Evolutionary conservation across 1,140 invertebrate genomes (phyloP).

Genomic region (Plutomurus gul): DNA sequence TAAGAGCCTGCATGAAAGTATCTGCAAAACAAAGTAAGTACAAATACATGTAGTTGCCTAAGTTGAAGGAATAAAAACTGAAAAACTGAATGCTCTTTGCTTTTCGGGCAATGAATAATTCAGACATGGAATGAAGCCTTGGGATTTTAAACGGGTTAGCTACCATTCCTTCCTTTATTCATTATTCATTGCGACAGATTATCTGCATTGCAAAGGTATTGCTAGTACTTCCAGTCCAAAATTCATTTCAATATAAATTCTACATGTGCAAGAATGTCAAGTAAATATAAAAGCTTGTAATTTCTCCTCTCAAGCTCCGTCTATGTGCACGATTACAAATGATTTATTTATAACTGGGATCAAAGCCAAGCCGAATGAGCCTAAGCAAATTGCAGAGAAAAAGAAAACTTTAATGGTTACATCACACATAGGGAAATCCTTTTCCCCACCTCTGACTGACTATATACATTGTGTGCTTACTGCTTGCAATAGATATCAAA

Average conservation of each 20-base stretch:
- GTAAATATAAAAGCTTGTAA: conserved; percentile 16
- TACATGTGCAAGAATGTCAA: neutral
- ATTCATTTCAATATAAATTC: neutral
- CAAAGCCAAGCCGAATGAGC: conserved; percentile 7
- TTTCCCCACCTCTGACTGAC: too few relatives aligned
- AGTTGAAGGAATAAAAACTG: neutral
- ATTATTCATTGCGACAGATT: conserved; percentile 22
- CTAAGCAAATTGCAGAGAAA: neutral
- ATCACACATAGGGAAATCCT: neutral
- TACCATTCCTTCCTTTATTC: neutral
- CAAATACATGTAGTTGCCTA: neutral
- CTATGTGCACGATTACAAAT: neutral
- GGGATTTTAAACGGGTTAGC: conserved; percentile 19
- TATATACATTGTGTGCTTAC: too few relatives aligned
- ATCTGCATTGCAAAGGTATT: conserved; percentile 11
- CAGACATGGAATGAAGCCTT: conserved; percentile 1
- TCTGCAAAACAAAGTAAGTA: neutral
- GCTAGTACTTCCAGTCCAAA: neutral
- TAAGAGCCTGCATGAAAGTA: too few relatives aligned
- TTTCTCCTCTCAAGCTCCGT: neutral
- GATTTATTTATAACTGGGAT: conserved; percentile 16
- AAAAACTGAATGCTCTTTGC: conserved; percentile 9
- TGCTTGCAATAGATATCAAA: too few relatives aligned
- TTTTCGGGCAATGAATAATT: conserved; percentile 14
- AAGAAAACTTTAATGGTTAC: neutral